Evolutionary conservation across 1,140 invertebrate genomes (phyloP), one percentile per base, ranked within the genome.

Genomic region (Papilio polyxenes): DNA sequence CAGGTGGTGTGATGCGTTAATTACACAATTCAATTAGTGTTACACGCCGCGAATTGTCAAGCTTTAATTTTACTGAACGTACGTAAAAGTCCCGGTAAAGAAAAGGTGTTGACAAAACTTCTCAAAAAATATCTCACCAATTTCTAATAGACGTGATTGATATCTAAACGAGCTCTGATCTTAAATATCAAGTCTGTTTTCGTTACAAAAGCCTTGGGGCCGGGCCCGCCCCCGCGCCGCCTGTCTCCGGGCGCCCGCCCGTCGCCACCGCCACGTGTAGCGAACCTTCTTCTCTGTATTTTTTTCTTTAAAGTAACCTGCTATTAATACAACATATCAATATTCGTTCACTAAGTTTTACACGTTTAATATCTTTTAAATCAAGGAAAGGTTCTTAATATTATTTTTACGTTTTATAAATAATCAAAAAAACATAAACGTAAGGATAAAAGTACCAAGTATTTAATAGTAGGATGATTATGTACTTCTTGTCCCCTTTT

Each of bases 171-270:
- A 82, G 81, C 62, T 77, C 83, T 81, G 76, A 86, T 85, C 77
- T 72, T 84, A 85, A 82, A 88, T 83, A 83, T 83, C 40, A 76
- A 80, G n/a, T 81, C 78, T 77, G 79, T 83, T 85, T 81, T 84
- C 79, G 85, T 65, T 82, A 80, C 53, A 51, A 78, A 82, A 85
- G 69, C 48, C 83, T 81, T 80, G 59, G 75, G 80, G 79, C 59
- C 69, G 87, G 87, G 85, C 84, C 87, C 89, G 89, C 85, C 89
- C 86, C 82, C 87, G 84, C 65, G 49, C 23, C 75, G 56, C 40
- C 85, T 81, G 88, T 89, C 87, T 86, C 86, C 87, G 81, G 88
- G 86, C 87, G 86, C 88, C 86, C 88, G 88, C 87, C 87, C 86
- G 86, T 84, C 83, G 86, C 83, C 82, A 82, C 82, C 62, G 85